These are phyloP conservation scores for Campoplex nolae DNA, from an alignment of 2,888 invertebrate genomes.

Conservation along the genomic window DNA sequence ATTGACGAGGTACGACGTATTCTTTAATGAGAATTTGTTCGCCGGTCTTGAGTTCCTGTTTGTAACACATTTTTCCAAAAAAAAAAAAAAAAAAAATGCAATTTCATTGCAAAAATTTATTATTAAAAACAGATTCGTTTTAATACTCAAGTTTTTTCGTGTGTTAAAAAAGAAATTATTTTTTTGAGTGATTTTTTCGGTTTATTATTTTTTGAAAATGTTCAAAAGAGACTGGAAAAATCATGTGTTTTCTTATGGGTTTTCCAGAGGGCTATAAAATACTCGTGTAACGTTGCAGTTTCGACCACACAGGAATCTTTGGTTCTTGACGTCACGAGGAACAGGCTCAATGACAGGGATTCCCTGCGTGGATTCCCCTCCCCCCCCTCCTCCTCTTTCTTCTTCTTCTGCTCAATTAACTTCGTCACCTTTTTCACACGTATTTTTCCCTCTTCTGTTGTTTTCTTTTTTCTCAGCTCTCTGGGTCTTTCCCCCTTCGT, in stretches of 20 bases:
- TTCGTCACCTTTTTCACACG: slow-evolving; percentile 50
- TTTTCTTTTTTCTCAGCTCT: neutral
- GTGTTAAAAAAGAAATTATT: no score
- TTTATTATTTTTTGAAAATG: neutral
- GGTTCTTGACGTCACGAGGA: slow-evolving; percentile 41
- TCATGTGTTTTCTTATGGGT: neutral
- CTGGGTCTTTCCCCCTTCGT: neutral
- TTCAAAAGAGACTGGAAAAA: neutral
- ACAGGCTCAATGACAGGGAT: slow-evolving; percentile 15
- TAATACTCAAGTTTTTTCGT: no score
- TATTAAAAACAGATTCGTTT: no score
- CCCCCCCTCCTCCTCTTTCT: no score
- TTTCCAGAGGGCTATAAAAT: slow-evolving; percentile 23
- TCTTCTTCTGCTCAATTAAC: slow-evolving; percentile 23
- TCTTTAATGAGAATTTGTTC: no score
- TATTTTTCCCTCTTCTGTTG: slow-evolving; percentile 28
- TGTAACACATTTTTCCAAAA: no score
- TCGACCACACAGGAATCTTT: neutral
- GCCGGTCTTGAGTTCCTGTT: no score
- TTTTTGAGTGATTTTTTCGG: neutral
- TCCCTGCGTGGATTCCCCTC: slow-evolving; percentile 23
- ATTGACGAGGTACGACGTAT: no score
- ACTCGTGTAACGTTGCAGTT: neutral
- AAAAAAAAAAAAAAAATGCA: no score
- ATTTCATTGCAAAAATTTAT: no score